Base-by-base conservation (phyloP, 2,113 vertebrate species). In the Notothenia rossii region DNA sequence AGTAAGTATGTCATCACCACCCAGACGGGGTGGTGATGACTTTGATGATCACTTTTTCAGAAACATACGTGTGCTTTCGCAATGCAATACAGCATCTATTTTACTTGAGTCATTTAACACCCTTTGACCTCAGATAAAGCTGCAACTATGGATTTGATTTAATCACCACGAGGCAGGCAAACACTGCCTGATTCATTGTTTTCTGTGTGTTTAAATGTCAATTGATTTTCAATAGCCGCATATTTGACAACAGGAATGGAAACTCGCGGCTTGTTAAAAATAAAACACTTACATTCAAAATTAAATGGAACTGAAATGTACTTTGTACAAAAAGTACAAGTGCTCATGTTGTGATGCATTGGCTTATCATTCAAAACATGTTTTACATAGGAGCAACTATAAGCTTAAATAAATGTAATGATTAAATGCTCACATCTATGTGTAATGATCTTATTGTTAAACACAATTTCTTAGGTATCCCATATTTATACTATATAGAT, bases 41-140 rank as follows among this genome's bases (percentile, higher is more conserved):
- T 22, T 22, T 22, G 22, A 22, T 22, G 22, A 22, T 22, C 22
- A 22, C 51, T 40, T 69, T 25, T 25, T 45, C 54, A 12, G 10
- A 54, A 71, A 77, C 68, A 36, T 87, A 46, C 51, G 77, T 63
- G 45, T 14, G 25, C 22, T 43, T 61, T 15, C 3, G 3, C 59
- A 15, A 9, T 25, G 61, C 61, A 75, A 58, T 68, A 43, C 77
- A 40, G 69, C 59, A 18, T 50, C 40, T 64, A 56, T 83, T 70
- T 70, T 20, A 70, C 71, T 61, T 86, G 51, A 81, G 29, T 76
- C 72, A 71, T 79, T 46, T 17, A 4, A 63, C 63, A 11, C 14
- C 56, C 53, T n/a, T 58, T 83, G 77, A 83, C 80, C 81, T 61
- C 46, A 58, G 75, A 86, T 59, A 22, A 59, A 75, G 15, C 64